Conservation (phyloP, 2,888 invertebrate species). For the Argyra leucocephala region DNA sequence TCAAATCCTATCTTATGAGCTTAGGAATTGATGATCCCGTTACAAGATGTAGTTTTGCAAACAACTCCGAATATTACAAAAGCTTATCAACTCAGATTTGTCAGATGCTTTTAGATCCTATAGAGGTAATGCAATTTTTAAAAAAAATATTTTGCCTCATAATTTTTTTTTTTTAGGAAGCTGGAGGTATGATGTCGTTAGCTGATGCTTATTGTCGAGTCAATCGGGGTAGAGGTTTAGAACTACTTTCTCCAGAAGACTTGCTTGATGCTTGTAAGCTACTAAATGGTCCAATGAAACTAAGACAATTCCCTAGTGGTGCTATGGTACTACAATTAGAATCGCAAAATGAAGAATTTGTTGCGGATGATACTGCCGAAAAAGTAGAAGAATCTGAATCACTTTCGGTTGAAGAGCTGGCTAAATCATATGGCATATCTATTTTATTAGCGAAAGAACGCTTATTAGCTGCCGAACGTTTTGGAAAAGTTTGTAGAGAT, state of each 20-base stretch:
- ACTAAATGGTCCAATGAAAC: slow-evolving; percentile 57
- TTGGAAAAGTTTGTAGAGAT: slow-evolving; percentile 83
- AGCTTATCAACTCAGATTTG: slow-evolving; percentile 80
- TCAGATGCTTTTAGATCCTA: slow-evolving; percentile 67
- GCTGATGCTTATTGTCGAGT: slow-evolving; percentile 95
- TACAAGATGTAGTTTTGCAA: slow-evolving; percentile 80
- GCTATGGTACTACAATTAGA: slow-evolving; percentile 84
- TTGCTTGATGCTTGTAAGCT: slow-evolving; percentile 80
- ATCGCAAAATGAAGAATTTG: slow-evolving; percentile 60
- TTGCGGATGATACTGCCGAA: slow-evolving; percentile 57
- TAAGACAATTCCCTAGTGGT: slow-evolving; percentile 86
- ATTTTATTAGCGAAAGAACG: slow-evolving; percentile 84
- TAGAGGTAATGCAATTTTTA: slow-evolving; percentile 52
- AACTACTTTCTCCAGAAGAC: slow-evolving; percentile 94
- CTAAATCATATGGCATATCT: slow-evolving; percentile 73
- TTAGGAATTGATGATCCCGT: slow-evolving; percentile 97
- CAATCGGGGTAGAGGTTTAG: slow-evolving; percentile 90
- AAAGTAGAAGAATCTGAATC: slow-evolving; percentile 57
- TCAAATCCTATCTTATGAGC: slow-evolving; percentile 92
- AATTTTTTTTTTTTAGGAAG: slow-evolving; percentile 50
- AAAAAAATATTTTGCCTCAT: background rate
- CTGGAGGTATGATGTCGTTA: slow-evolving; percentile 92
- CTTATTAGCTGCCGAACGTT: slow-evolving; percentile 73
- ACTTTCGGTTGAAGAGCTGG: slow-evolving; percentile 77
- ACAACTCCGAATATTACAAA: slow-evolving; percentile 73